Evolutionary conservation across 1,140 invertebrate genomes (phyloP).

Genomic region (Helicoverpa armigera): DNA sequence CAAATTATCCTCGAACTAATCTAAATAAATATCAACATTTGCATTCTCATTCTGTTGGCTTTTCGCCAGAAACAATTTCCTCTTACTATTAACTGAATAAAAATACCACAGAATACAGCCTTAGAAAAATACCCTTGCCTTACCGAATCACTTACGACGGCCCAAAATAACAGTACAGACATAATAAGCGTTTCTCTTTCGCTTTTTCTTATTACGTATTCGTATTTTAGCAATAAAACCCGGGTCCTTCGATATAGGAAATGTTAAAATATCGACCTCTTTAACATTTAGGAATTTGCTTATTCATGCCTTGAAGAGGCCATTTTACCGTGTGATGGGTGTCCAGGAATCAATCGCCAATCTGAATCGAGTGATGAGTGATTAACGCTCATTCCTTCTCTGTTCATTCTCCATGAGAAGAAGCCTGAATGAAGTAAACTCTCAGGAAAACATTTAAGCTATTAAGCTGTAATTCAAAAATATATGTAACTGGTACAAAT

Average conservation of each 20-base stretch:
- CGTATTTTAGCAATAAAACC: neutral
- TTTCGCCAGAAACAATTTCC: neutral
- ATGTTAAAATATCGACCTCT: neutral
- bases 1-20: no score
- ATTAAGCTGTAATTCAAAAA: no score
- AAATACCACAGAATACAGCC: neutral
- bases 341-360: no score
- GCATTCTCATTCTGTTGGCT: neutral
- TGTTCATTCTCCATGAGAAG: no score
- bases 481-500: no score
- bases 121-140: neutral
- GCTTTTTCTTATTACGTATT: constrained; percentile 8
- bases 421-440: no score
- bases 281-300: neutral
- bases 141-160: neutral
- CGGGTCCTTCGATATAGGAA: neutral
- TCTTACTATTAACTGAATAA: neutral
- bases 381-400: no score
- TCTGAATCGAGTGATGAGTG: no score
- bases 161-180: neutral
- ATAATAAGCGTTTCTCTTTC: neutral
- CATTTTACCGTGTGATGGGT: no score
- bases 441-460: no score
- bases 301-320: neutral
- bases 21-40: no score